These are phyloP conservation scores for Stylophora pistillata DNA, from an alignment of 64 coral and sea anemone genomes.

Conservation along the genomic window DNA sequence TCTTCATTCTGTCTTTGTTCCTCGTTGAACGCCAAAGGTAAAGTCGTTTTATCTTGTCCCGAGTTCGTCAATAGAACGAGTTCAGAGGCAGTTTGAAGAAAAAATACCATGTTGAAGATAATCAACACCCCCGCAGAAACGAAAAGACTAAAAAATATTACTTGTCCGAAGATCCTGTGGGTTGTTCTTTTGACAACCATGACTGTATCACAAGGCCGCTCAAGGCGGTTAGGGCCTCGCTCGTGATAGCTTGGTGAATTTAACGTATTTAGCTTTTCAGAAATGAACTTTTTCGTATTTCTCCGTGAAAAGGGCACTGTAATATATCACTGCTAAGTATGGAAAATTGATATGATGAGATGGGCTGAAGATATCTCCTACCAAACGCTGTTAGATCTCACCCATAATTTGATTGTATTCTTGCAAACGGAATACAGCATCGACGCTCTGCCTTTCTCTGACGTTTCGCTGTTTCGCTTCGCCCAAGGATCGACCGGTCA, in stretches of 20 bases:
- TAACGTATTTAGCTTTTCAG: not conserved
- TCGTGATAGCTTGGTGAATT: not conserved
- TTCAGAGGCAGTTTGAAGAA: slow-evolving; percentile 18
- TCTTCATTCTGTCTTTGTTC: not conserved
- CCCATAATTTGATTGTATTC: too few species aligned
- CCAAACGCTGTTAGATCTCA: too few species aligned
- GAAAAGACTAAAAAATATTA: not conserved
- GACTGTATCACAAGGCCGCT: not conserved
- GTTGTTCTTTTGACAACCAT: not conserved
- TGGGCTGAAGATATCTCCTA: too few species aligned
- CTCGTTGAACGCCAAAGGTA: not conserved
- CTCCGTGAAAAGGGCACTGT: not conserved
- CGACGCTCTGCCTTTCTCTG: too few species aligned
- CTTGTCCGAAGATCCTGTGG: not conserved
- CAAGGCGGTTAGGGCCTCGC: not conserved
- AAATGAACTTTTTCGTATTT: not conserved
- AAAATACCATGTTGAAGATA: slow-evolving; percentile 15
- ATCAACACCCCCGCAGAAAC: not conserved
- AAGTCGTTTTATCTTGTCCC: not conserved
- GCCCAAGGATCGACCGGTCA: too few species aligned
- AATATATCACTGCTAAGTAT: not conserved
- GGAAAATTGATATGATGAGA: too few species aligned
- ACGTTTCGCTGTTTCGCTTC: too few species aligned
- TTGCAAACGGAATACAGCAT: too few species aligned
- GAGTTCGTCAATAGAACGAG: not conserved